These are phyloP conservation scores for Deilephila elpenor DNA, from an alignment of 2,888 invertebrate genomes.

Conservation along the genomic window DNA sequence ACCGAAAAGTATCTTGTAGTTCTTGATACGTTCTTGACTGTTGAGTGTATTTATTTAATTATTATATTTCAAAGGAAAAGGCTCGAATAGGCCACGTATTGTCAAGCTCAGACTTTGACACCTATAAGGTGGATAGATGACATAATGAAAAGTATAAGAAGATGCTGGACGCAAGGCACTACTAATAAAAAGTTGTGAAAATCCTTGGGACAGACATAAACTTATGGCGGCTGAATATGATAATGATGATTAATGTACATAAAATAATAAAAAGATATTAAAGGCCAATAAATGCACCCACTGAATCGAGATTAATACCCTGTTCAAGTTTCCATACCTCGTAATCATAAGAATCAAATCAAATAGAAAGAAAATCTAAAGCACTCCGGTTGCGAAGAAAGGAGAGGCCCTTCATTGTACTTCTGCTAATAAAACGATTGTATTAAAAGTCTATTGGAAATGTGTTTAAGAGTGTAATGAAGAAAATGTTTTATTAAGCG, in stretches of 20 bases:
- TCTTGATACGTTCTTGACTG: too few relatives aligned
- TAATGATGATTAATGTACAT: background rate
- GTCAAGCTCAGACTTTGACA: too few relatives aligned
- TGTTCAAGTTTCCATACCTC: background rate
- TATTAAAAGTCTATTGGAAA: background rate
- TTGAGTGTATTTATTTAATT: too few relatives aligned
- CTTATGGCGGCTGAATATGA: too few relatives aligned
- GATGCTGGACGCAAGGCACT: too few relatives aligned
- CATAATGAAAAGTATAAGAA: too few relatives aligned
- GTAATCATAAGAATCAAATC: background rate
- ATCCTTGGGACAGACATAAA: too few relatives aligned
- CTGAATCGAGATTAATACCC: background rate
- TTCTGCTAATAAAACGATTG: background rate
- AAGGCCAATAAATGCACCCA: background rate
- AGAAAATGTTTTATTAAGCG: background rate
- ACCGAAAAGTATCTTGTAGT: too few relatives aligned
- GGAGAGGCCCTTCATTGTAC: background rate
- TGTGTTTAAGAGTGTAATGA: background rate
- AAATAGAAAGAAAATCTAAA: background rate
- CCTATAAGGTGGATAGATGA: too few relatives aligned
- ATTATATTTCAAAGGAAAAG: too few relatives aligned
- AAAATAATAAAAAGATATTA: background rate
- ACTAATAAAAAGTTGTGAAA: too few relatives aligned
- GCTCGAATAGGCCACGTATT: too few relatives aligned
- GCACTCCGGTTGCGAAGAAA: background rate